Evolutionary conservation across 2,888 invertebrate species (phyloP).

Genomic region (Drosophila flavopinicola): DNA sequence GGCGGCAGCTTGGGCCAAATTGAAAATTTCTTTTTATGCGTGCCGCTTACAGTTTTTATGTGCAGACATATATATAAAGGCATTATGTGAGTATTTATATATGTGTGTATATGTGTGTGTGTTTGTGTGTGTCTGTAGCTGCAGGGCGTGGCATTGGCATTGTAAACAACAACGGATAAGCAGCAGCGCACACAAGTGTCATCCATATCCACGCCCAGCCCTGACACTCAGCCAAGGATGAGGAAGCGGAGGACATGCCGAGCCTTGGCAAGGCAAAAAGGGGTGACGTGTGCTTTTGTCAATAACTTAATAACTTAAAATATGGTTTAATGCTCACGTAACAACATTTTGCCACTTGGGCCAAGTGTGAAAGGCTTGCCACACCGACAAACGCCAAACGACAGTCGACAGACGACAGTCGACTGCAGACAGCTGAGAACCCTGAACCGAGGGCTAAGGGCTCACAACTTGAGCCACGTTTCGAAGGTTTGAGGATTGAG

Average conservation of each 20-base stretch:
- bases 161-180: constrained; percentile 77
- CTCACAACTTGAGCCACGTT: constrained; percentile 28
- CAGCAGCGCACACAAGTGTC: constrained; percentile 75
- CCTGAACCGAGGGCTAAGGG: constrained; percentile 38
- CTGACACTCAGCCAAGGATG: constrained; percentile 27
- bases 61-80: constrained; percentile 66
- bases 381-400: constrained; percentile 17
- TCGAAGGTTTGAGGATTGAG: constrained; percentile 13
- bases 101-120: constrained; percentile 14
- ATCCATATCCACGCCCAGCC: constrained; percentile 54
- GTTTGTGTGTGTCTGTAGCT: constrained; percentile 33
- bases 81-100: constrained; percentile 45
- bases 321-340: constrained; percentile 78
- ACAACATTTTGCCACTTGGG: constrained; percentile 79
- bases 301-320: constrained; percentile 82
- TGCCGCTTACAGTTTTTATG: constrained; percentile 70
- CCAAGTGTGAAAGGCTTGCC: constrained; percentile 60
- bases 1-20: constrained; percentile 67
- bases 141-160: constrained; percentile 72
- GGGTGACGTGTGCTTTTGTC: constrained; percentile 76
- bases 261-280: constrained; percentile 27
- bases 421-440: constrained; percentile 18
- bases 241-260: constrained; percentile 4
- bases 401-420: constrained; percentile 1
- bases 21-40: constrained; percentile 72